Percentiles rank a stretch among this genome's conserved stretches.
phyloP scores from a whole-genome alignment of 2,797 vertebrate genomes.

The Notolabrus celidotus region DNA sequence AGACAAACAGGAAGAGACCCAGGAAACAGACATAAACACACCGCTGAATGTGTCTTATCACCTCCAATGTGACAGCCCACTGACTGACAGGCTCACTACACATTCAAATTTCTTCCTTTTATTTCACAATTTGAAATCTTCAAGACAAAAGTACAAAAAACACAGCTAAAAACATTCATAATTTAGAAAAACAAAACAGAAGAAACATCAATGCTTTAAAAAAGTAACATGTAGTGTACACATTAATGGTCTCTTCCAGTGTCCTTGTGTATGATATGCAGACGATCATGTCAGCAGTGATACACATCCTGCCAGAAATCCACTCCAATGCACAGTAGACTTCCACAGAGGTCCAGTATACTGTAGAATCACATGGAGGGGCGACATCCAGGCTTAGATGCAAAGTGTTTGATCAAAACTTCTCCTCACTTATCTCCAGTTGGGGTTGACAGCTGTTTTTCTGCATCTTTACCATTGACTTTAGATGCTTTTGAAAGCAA shows the following conservation, averaged over 20 bases:
- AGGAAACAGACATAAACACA: conserved; percentile 68
- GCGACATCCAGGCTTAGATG: conserved; percentile 19
- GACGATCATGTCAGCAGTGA: conserved; percentile 14
- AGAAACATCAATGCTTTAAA: conserved; percentile 30
- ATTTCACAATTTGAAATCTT: conserved; percentile 53
- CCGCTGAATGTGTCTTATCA: conserved; percentile 51
- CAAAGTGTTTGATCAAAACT: conserved; percentile 18
- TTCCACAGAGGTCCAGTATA: conserved; percentile 23
- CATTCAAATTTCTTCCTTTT: conserved; percentile 34
- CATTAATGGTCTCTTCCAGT: conserved; percentile 23
- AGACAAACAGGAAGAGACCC: conserved; percentile 87
- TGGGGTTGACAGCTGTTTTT: conserved; percentile 21
- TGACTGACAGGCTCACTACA: conserved; percentile 23
- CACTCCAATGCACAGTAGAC: conserved; percentile 16
- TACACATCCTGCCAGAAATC: conserved; percentile 26
- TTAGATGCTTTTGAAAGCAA: conserved; percentile 84
- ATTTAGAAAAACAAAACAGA: conserved; percentile 37
- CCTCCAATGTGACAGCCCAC: conserved; percentile 45
- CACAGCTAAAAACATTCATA: conserved; percentile 36
- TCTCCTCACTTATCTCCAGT: conserved; percentile 47
- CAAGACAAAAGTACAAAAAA: conserved; percentile 32
- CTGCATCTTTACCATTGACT: conserved; percentile 23
- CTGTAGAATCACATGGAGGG: neutral
- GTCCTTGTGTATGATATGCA: conserved; percentile 16
- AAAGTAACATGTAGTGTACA: conserved; percentile 36